Evolutionary conservation across 2,797 vertebrate species (phyloP), one percentile per base, ranked within the genome.

Genomic region (Eulemur rubriventer): DNA sequence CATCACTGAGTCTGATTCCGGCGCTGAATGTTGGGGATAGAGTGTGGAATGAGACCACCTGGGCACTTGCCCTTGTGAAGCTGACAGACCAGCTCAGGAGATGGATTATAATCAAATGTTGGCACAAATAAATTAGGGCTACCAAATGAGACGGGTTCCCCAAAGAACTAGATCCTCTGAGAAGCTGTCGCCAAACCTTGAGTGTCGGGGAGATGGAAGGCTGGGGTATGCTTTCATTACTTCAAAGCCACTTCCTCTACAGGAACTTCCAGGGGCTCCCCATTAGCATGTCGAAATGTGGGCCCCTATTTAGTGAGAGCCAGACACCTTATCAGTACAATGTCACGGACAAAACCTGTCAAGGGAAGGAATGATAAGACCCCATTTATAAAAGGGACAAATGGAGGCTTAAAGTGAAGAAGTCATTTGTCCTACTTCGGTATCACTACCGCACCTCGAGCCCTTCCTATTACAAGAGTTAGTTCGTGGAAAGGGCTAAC

Each of bases 371-470:
- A 16, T 16, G 20, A 22, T 0, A 8, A 0, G 50, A 38, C 48
- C 30, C 33, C 7, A 1, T 24, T 72, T 24, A 59, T 1, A 33
- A n/a, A 86, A 65, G 52, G 33, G 59, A 33, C 13, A 35, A 55
- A 41, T 20, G 6, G 52, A 81, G 80, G 46, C 28, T 26, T 33
- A 13, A 2, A 33, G n/a, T 6, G 1, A 70, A 75, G 26, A 33
- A 65, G 46, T 26, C 50, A 17, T 46, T 55, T 11, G 65, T 65
- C 14, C 38, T 26, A 6, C 35, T 67, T 52, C 35, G 4, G 13
- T n/a, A 33, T 43, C 41, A 0, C 24, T 4, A 4, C 41, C 1
- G 1, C 0, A 0, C 55, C n/a, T 2, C 2, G 38, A 73, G 14
- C 33, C 65, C 50, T 72, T 41, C 0, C 0, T 1, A 16, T 6